phyloP scores from a whole-genome alignment of 1,140 invertebrate species.

The Stegodyphus dumicola region DNA sequence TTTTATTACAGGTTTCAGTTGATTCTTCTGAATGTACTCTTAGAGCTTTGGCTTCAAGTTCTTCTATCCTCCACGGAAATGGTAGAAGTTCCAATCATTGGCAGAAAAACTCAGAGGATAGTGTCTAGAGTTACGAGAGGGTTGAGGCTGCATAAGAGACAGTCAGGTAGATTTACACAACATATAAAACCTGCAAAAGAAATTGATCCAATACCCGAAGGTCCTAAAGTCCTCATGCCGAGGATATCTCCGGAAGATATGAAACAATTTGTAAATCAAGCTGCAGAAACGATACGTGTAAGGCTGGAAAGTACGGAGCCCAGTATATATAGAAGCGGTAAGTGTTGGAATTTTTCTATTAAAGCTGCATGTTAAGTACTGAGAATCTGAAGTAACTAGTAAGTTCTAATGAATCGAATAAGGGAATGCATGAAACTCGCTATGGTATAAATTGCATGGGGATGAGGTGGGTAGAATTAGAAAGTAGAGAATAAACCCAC shows the following conservation, averaged over 20 bases:
- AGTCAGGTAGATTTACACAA: conserved; percentile 60
- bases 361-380: no score
- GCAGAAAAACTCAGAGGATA: conserved; percentile 46
- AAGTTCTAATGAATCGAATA: no score
- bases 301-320: conserved; percentile 62
- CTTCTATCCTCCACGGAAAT: conserved; percentile 50
- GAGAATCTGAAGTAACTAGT: no score
- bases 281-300: conserved; percentile 24
- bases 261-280: conserved; percentile 56
- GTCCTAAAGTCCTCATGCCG: conserved; percentile 66
- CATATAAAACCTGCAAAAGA: conserved; percentile 64
- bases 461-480: no score
- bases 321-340: conserved; percentile 61
- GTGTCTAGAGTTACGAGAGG: conserved; percentile 54
- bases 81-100: conserved; percentile 57
- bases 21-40: conserved; percentile 35
- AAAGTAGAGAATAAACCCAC: no score
- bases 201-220: conserved; percentile 64
- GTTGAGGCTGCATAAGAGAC: conserved; percentile 50
- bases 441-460: no score
- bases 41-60: conserved; percentile 55
- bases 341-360: neutral
- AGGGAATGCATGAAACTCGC: no score
- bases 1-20: conserved; percentile 33
- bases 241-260: conserved; percentile 67